Evolutionary conservation across 2,888 invertebrate genomes (phyloP).

Genomic region (Ramazzottius varieornatus): DNA sequence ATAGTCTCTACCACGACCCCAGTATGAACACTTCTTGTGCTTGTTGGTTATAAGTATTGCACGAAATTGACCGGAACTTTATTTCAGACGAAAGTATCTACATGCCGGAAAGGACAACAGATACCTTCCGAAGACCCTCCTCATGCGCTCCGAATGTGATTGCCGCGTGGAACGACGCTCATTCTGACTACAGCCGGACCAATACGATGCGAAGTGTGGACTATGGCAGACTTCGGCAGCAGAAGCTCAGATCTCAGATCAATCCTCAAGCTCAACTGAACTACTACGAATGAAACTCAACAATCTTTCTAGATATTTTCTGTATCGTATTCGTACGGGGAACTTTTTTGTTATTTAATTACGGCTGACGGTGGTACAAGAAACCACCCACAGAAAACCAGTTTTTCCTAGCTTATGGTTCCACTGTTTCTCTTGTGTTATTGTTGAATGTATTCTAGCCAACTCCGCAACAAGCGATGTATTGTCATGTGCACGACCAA

Average conservation of each 20-base stretch:
- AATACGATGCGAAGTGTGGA: background rate
- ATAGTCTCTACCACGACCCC: background rate
- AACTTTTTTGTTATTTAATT: too few species aligned
- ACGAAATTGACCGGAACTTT: background rate
- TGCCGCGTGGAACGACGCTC: background rate
- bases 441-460: too few species aligned
- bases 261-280: background rate
- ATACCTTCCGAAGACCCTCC: background rate
- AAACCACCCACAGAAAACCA: too few species aligned
- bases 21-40: background rate
- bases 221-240: background rate
- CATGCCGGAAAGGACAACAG: background rate
- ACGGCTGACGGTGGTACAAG: too few species aligned
- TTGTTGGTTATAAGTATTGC: too few species aligned
- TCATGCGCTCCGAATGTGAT: background rate
- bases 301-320: too few species aligned
- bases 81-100: background rate
- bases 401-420: too few species aligned
- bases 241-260: constrained; percentile 4
- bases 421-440: too few species aligned
- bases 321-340: too few species aligned
- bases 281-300: background rate
- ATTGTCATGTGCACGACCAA: too few species aligned
- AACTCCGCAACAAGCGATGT: too few species aligned
- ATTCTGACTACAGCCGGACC: background rate